Evolutionary conservation across 2,888 invertebrate genomes (phyloP), one percentile per base, ranked within the genome.

Genomic region (Drosophila melanosoma): DNA sequence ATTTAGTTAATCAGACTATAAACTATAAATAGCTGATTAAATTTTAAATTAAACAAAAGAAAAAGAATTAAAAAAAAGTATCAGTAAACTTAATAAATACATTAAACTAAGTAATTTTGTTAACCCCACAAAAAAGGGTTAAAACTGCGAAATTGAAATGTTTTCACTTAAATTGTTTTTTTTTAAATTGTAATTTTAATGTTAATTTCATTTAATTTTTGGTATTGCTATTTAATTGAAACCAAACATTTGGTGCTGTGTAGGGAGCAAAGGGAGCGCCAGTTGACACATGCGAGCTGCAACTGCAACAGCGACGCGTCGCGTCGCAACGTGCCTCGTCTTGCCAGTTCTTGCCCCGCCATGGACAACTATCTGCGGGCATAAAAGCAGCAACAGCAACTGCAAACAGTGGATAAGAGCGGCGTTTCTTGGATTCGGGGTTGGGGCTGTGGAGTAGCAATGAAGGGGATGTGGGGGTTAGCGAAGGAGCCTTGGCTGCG

Each of bases 331-430:
- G 54, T n/a, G 17, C 33, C 29, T 33, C 35, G 57, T 29, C 29
- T 32, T n/a, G 20, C 29, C n/a, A 29, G 17, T 57, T 29, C 23
- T 12, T 35, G 52, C 54, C 53, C 77, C 42, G 32, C 76, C 33
- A 32, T 38, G 38, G 54, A 40, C 56, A 57, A 40, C 68, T 74
- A 81, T 89, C 87, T 82, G 77, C 76, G 73, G 85, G 71, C 80
- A 87, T 85, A 89, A 85, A 89, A 89, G 85, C 89, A 89, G 80
- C 76, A 72, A 85, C 82, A 84, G 86, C 70, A 72, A 85, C 82
- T 79, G 86, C 70, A 72, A 77, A 23, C 45, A 59, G 68, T 67
- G 88, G 85, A 88, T 90, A 89, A 79, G 52, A 71, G 76, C 66
- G 54, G 48, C 56, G 56, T 51, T 53, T 49, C 54, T 59, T 38